Evolutionary conservation across 2,888 invertebrate species (phyloP).

Genomic region (Panorpa germanica): DNA sequence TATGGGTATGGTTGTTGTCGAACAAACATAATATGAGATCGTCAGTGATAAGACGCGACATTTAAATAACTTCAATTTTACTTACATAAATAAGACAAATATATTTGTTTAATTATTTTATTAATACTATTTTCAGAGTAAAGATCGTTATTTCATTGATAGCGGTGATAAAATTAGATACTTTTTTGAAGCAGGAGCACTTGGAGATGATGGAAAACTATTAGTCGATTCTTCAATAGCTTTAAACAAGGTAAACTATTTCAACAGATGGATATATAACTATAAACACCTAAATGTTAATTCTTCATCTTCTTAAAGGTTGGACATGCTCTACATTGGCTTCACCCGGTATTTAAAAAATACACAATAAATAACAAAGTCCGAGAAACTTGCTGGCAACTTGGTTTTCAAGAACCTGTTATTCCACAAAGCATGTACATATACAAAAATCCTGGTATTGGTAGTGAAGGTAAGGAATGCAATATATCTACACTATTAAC

Average conservation of each 20-base stretch:
- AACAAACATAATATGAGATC: no score
- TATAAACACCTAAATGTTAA: conserved; percentile 2
- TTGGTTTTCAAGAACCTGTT: conserved; percentile 61
- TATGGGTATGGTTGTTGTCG: no score
- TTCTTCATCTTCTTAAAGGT: conserved; percentile 30
- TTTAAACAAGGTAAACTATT: conserved; percentile 44
- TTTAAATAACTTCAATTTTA: conserved; percentile 9
- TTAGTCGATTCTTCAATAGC: conserved; percentile 43
- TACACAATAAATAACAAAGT: conserved; percentile 72
- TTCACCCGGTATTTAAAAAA: conserved; percentile 61
- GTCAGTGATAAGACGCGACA: no score
- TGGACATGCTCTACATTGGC: conserved; percentile 73
- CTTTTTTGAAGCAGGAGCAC: conserved; percentile 75
- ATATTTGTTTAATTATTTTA: conserved; percentile 17
- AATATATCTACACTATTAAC: not conserved
- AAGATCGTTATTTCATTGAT: conserved; percentile 70
- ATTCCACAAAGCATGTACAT: conserved; percentile 96
- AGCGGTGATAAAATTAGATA: conserved; percentile 83
- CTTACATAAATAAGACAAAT: no score
- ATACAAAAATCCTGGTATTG: conserved; percentile 84
- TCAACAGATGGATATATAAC: conserved; percentile 1
- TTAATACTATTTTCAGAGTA: conserved; percentile 23
- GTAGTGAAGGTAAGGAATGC: conserved; percentile 52
- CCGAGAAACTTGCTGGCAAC: conserved; percentile 48
- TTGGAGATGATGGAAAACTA: conserved; percentile 55